These are phyloP conservation scores for Syngnathus scovelli DNA, from an alignment of 2,113 vertebrate species.

Conservation along the genomic window DNA sequence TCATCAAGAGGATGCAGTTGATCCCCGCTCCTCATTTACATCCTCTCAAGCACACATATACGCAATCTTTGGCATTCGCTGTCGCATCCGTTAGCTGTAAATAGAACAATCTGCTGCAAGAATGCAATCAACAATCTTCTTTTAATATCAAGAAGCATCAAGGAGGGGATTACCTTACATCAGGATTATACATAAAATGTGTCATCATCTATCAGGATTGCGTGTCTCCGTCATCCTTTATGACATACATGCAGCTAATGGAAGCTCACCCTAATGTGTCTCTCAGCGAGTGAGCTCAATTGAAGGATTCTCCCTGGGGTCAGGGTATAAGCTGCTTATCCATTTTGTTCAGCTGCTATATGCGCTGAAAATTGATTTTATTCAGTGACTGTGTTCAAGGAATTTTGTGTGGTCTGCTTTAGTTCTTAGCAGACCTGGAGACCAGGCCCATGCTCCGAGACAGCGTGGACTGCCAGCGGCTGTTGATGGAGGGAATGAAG, in stretches of 20 bases:
- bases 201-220: neutral
- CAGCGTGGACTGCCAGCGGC: conserved; percentile 94
- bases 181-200: neutral
- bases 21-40: conserved; percentile 19
- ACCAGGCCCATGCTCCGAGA: conserved; percentile 85
- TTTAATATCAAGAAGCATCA: neutral
- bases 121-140: neutral
- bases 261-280: conserved; percentile 40
- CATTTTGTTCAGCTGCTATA: conserved; percentile 52
- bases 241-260: conserved; percentile 19
- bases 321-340: conserved; percentile 58
- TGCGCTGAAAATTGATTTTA: conserved; percentile 51
- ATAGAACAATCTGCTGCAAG: neutral
- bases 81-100: conserved; percentile 21
- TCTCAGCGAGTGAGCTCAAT: conserved; percentile 22
- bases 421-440: conserved; percentile 97
- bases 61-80: conserved; percentile 18
- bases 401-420: conserved; percentile 12
- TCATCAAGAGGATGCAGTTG: conserved; percentile 39
- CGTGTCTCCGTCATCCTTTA: conserved; percentile 19
- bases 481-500: conserved; percentile 98
- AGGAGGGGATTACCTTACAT: neutral
- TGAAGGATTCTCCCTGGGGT: conserved; percentile 37
- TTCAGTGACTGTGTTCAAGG: conserved; percentile 40
- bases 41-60: conserved; percentile 11